Evolutionary conservation across 2,888 invertebrate species (phyloP).

Genomic region (Scaptomyza flava): DNA sequence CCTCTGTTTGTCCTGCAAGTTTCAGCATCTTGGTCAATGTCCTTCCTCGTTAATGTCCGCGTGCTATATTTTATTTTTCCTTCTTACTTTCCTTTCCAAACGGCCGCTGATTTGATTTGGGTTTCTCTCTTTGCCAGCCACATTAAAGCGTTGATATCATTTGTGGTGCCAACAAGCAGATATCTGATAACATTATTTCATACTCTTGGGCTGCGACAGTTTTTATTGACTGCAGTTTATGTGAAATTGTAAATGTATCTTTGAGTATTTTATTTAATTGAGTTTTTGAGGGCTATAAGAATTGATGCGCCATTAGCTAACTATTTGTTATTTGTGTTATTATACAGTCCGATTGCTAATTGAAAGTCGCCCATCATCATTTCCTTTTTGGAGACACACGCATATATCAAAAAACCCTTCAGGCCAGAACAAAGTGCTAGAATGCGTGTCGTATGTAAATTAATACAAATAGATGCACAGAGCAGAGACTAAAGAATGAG

Average conservation of each 20-base stretch:
- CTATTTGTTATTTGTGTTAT: slow-evolving; percentile 14
- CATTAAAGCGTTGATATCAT: slow-evolving; percentile 64
- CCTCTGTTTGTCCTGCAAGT: slow-evolving; percentile 27
- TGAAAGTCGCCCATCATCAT: slow-evolving; percentile 33
- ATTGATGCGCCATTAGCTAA: slow-evolving; percentile 6
- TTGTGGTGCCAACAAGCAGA: slow-evolving; percentile 43
- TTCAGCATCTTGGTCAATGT: slow-evolving; percentile 48
- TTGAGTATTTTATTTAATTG: not conserved
- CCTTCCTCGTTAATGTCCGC: slow-evolving; percentile 48
- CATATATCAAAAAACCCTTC: slow-evolving; percentile 57
- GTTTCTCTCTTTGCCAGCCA: slow-evolving; percentile 20
- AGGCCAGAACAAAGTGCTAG: slow-evolving; percentile 52
- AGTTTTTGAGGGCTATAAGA: not conserved
- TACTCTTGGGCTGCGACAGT: slow-evolving; percentile 25
- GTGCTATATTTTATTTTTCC: slow-evolving; percentile 30
- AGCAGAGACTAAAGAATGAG: slow-evolving; percentile 17
- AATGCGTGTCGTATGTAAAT: slow-evolving; percentile 81
- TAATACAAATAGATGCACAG: slow-evolving; percentile 60
- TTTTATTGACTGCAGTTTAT: slow-evolving; percentile 49
- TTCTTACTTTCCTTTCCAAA: slow-evolving; percentile 37
- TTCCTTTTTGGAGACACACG: slow-evolving; percentile 41
- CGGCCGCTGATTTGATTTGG: slow-evolving; percentile 69
- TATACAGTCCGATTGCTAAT: slow-evolving; percentile 28
- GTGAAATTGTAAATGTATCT: slow-evolving; percentile 10
- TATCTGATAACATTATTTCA: slow-evolving; percentile 68